These are phyloP conservation scores for Leucosticte australis DNA, from an alignment of 2,113 vertebrate species.

Conservation along the genomic window DNA sequence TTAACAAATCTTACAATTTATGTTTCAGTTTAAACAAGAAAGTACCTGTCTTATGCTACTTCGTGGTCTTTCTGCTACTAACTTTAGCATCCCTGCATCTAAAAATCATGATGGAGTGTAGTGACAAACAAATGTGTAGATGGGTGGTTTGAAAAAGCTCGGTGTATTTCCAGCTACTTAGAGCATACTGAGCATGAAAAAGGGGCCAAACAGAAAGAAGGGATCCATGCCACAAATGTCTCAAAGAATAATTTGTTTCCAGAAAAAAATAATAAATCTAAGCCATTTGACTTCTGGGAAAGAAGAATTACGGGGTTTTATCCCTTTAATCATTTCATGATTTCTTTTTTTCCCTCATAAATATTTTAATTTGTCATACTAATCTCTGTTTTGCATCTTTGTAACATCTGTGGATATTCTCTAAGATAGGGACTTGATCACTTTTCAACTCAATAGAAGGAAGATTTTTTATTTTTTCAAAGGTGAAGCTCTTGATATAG, in stretches of 20 bases:
- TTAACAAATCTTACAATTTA: neutral
- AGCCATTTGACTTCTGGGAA: neutral
- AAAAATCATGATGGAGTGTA: neutral
- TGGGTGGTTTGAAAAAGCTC: neutral
- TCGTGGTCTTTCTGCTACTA: neutral
- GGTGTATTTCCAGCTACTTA: neutral
- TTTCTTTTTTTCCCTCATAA: neutral
- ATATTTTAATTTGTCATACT: neutral
- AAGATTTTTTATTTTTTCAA: neutral
- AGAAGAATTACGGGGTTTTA: fast-evolving
- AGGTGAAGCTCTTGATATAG: neutral
- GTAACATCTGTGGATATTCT: neutral
- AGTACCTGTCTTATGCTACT: neutral
- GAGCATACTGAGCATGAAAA: neutral
- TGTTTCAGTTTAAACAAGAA: neutral
- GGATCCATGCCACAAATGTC: neutral
- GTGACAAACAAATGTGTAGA: neutral
- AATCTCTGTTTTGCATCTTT: neutral
- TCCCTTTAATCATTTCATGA: neutral
- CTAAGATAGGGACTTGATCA: neutral
- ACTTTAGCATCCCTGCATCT: neutral
- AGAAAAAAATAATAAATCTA: neutral
- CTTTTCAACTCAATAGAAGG: neutral
- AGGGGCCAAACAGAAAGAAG: neutral
- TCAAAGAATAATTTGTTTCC: neutral